Percentiles rank a stretch among this genome's conserved stretches.
Evolutionary conservation across 2,113 vertebrate species (phyloP).

Genomic region (Epinephelus cyanopodus): DNA sequence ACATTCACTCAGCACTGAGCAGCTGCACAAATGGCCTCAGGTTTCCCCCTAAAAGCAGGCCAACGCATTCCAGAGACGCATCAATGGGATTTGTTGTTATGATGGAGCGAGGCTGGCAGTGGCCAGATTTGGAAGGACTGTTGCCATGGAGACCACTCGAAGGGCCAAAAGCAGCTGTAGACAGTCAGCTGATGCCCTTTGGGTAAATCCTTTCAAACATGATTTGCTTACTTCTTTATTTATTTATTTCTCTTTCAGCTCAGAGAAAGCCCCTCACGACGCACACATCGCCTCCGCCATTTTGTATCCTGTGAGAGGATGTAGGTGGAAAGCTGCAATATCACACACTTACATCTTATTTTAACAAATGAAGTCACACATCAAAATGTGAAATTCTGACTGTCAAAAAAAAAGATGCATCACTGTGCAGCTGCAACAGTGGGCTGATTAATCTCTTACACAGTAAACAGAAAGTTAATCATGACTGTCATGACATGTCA

Average conservation of each 20-base stretch:
- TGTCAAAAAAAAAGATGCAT: background rate
- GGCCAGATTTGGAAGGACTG: conserved; percentile 76
- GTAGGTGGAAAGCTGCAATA: conserved; percentile 16
- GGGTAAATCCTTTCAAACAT: conserved; percentile 80
- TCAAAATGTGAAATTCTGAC: background rate
- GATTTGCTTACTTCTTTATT: conserved; percentile 70
- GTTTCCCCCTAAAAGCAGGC: conserved; percentile 72
- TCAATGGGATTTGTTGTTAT: conserved; percentile 82
- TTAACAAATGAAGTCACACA: background rate
- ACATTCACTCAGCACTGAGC: conserved; percentile 56
- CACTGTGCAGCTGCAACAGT: background rate
- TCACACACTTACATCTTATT: conserved; percentile 6
- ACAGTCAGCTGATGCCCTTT: conserved; percentile 82
- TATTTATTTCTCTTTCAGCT: conserved; percentile 58
- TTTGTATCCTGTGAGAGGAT: conserved; percentile 54
- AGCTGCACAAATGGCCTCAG: conserved; percentile 72
- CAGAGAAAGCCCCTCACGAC: conserved; percentile 35
- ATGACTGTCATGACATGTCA: too few relatives aligned
- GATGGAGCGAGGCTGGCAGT: conserved; percentile 72
- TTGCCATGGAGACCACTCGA: conserved; percentile 81
- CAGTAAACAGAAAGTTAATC: background rate
- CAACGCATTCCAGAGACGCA: conserved; percentile 77
- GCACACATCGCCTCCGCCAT: conserved; percentile 50
- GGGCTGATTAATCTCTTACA: background rate
- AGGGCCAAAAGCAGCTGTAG: conserved; percentile 81